These are phyloP conservation scores for Hirtodrosophila trivittata DNA, from an alignment of 2,888 invertebrate species.

Conservation along the genomic window DNA sequence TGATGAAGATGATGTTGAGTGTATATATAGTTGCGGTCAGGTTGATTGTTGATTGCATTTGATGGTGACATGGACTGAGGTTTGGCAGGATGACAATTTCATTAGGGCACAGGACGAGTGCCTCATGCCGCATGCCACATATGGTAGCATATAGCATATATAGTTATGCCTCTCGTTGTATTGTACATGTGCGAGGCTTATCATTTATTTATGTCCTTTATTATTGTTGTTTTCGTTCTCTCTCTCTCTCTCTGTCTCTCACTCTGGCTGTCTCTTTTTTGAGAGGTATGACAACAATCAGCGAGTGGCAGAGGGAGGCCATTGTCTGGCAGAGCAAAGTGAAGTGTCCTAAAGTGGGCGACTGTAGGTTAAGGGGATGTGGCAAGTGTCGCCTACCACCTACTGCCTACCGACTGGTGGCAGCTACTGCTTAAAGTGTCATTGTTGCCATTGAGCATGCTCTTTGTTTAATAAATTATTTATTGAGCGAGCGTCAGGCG, in stretches of 20 bases:
- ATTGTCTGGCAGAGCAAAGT: constrained; percentile 41
- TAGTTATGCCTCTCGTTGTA: constrained; percentile 26
- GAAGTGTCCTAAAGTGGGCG: constrained; percentile 38
- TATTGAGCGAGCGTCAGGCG: constrained; percentile 47
- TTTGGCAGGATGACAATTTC: constrained; percentile 54
- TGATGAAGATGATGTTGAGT: constrained; percentile 6
- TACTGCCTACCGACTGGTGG: constrained; percentile 1
- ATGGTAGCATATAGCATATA: no score
- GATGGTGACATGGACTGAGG: constrained; percentile 11
- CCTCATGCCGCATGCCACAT: neutral
- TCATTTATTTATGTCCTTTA: constrained; percentile 72
- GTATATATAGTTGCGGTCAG: constrained; percentile 21
- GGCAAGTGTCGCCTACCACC: constrained; percentile 23
- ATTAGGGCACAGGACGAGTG: constrained; percentile 19
- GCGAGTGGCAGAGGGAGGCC: constrained; percentile 32
- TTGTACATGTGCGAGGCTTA: constrained; percentile 63
- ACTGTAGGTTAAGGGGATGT: constrained; percentile 12
- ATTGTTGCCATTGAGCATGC: constrained; percentile 70
- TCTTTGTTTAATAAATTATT: constrained; percentile 78
- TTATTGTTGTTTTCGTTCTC: constrained; percentile 56
- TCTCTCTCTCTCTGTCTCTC: constrained; percentile 27
- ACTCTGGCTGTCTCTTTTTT: constrained; percentile 4
- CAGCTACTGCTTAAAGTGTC: constrained; percentile 68
- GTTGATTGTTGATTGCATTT: constrained; percentile 27
- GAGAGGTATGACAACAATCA: neutral